Percentiles rank a stretch among this genome's conserved stretches.
These are phyloP conservation scores for Megalops cyprinoides DNA, from an alignment of 2,797 vertebrate species.

Conservation along the genomic window DNA sequence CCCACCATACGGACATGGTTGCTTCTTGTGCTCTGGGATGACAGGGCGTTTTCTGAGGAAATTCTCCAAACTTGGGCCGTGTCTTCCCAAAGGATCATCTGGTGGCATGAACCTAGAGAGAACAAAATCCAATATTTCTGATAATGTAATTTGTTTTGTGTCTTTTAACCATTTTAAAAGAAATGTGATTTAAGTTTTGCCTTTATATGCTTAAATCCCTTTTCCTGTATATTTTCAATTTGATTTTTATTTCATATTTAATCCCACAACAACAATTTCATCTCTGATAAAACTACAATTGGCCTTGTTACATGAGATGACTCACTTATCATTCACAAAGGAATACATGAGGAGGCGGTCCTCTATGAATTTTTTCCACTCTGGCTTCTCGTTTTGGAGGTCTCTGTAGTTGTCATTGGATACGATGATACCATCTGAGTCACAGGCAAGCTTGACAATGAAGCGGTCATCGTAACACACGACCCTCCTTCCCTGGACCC, in stretches of 20 bases:
- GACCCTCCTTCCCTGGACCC: constrained; percentile 95
- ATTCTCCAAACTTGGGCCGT: constrained; percentile 97
- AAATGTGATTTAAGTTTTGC: too few species aligned
- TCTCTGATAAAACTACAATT: too few species aligned
- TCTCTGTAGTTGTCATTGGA: constrained; percentile 99
- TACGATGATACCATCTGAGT: constrained; percentile 98
- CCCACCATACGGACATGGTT: constrained; percentile 98
- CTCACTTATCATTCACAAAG: constrained; percentile 99
- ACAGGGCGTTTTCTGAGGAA: constrained; percentile 94
- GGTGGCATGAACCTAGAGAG: constrained; percentile 93
- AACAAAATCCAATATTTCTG: constrained; percentile 14
- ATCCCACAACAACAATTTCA: neutral
- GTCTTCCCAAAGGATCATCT: constrained; percentile 95
- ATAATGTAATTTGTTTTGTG: neutral
- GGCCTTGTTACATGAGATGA: too few species aligned
- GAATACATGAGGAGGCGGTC: constrained; percentile 98
- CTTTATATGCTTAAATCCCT: neutral
- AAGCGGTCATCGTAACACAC: constrained; percentile 99
- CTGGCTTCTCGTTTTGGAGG: constrained; percentile 96
- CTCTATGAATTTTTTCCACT: constrained; percentile 99
- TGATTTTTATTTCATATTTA: neutral
- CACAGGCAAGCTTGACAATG: constrained; percentile 96
- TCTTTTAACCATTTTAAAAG: neutral
- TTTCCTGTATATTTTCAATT: neutral
- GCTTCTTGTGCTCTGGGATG: constrained; percentile 97